Percentiles rank a stretch among this genome's conserved stretches.
Evolutionary conservation across 2,888 invertebrate genomes (phyloP).

Genomic region (Antheraea yamamai): DNA sequence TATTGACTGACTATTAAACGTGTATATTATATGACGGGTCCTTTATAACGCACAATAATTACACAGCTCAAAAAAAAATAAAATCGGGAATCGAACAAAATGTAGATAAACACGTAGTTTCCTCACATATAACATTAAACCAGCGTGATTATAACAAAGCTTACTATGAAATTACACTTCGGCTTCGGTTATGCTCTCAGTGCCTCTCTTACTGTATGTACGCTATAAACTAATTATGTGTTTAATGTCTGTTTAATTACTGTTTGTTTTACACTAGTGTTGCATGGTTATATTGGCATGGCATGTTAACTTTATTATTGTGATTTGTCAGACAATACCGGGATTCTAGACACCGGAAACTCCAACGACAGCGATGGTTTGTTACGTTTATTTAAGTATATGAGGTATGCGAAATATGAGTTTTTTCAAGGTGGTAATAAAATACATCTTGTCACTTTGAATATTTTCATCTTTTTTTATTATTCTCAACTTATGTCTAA

Average conservation of each 20-base stretch:
- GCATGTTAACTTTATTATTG: slow-evolving; percentile 77
- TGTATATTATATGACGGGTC: slow-evolving; percentile 17
- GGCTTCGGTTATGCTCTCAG: not conserved
- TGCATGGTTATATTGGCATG: slow-evolving; percentile 76
- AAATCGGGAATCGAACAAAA: slow-evolving; percentile 24
- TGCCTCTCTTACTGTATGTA: not conserved
- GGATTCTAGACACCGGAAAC: slow-evolving; percentile 78
- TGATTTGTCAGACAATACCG: slow-evolving; percentile 80
- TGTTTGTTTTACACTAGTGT: slow-evolving; percentile 53
- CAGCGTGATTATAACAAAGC: slow-evolving; percentile 10
- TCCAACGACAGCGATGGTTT: slow-evolving; percentile 75
- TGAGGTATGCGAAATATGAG: slow-evolving; percentile 6
- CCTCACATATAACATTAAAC: slow-evolving; percentile 30
- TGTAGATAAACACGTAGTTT: slow-evolving; percentile 44
- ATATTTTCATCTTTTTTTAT: not conserved
- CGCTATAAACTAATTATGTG: slow-evolving; percentile 33
- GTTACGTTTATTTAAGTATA: slow-evolving; percentile 60
- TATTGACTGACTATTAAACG: slow-evolving; percentile 26
- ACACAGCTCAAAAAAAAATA: slow-evolving; percentile 37
- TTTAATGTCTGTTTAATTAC: slow-evolving; percentile 36
- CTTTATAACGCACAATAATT: slow-evolving; percentile 42
- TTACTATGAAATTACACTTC: slow-evolving; percentile 6
- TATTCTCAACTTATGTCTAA: not conserved
- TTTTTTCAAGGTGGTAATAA: slow-evolving; percentile 9
- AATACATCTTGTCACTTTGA: not conserved